Evolutionary conservation across 2,797 vertebrate species (phyloP).

Genomic region (Zenarchopterus dispar): DNA sequence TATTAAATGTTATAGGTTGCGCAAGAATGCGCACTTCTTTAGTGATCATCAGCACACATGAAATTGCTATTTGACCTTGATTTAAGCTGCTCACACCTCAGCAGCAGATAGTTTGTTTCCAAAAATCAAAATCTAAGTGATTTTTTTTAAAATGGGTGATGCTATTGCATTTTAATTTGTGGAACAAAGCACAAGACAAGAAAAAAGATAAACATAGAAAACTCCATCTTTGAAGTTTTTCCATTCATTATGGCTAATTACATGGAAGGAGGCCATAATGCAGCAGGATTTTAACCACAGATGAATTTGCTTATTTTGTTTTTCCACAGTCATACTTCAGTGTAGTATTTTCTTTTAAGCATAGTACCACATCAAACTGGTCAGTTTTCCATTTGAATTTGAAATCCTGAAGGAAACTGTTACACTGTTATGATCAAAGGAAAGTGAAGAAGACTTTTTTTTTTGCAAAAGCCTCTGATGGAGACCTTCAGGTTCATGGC

Average conservation of each 20-base stretch:
- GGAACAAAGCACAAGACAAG: constrained; percentile 13
- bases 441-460: constrained; percentile 18
- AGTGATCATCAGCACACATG: constrained; percentile 22
- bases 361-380: constrained; percentile 10
- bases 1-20: constrained; percentile 22
- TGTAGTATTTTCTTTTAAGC: background rate
- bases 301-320: constrained; percentile 3
- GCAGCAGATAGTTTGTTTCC: constrained; percentile 6
- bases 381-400: constrained; percentile 6
- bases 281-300: constrained; percentile 28
- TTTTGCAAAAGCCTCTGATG: constrained; percentile 26
- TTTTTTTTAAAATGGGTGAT: background rate
- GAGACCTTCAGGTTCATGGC: constrained; percentile 25
- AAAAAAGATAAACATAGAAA: constrained; percentile 30
- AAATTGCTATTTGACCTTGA: constrained; percentile 1
- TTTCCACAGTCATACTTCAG: constrained; percentile 7
- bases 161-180: background rate
- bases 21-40: constrained; percentile 14
- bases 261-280: constrained; percentile 58
- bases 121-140: background rate
- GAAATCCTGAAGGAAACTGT: constrained; percentile 9
- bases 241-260: constrained; percentile 58
- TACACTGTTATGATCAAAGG: constrained; percentile 30
- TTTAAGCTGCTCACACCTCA: constrained; percentile 9
- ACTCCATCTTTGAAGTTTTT: constrained; percentile 47